A percentile compares a stretch with the other conserved stretches of the same genome.
phyloP scores from a whole-genome alignment of 2,888 invertebrate genomes.

The Xylota segnis region DNA sequence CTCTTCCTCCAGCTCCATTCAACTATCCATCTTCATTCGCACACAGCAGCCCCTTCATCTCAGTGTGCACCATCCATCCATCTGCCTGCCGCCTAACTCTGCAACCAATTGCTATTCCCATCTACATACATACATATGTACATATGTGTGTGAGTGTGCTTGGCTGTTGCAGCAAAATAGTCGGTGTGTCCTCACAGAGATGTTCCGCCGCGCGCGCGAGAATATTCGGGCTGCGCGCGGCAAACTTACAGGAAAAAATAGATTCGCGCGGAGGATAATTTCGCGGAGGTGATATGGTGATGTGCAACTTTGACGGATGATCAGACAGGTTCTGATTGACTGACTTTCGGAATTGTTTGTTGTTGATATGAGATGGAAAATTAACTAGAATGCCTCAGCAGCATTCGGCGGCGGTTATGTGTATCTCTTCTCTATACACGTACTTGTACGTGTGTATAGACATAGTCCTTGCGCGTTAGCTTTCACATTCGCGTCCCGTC shows the following conservation, averaged over 20 bases:
- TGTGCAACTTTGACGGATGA: conserved; percentile 78
- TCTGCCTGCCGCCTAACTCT: conserved; percentile 40
- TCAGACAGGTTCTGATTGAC: conserved; percentile 78
- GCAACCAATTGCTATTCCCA: conserved; percentile 11
- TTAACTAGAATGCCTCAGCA: conserved; percentile 72
- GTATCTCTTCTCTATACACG: no score
- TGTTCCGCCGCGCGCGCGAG: conserved; percentile 50
- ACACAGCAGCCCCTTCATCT: conserved; percentile 53
- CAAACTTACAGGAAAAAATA: conserved; percentile 70
- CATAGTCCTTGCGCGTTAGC: conserved; percentile 67
- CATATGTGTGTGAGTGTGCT: conserved; percentile 10
- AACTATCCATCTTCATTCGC: conserved; percentile 77
- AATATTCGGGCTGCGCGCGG: conserved; percentile 72
- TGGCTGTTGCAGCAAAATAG: conserved; percentile 20
- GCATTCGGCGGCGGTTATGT: conserved; percentile 13
- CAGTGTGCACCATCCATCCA: conserved; percentile 57
- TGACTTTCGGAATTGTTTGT: conserved; percentile 78
- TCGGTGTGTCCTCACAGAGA: conserved; percentile 52
- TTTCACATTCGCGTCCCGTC: conserved; percentile 63
- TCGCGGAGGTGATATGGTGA: conserved; percentile 77
- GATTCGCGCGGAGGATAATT: conserved; percentile 76
- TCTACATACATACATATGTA: no score
- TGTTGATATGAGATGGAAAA: conserved; percentile 78
- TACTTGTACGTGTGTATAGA: background rate
- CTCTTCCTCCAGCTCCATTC: conserved; percentile 71